phyloP scores from a whole-genome alignment of 2,797 vertebrate species.

The Gila robusta region DNA sequence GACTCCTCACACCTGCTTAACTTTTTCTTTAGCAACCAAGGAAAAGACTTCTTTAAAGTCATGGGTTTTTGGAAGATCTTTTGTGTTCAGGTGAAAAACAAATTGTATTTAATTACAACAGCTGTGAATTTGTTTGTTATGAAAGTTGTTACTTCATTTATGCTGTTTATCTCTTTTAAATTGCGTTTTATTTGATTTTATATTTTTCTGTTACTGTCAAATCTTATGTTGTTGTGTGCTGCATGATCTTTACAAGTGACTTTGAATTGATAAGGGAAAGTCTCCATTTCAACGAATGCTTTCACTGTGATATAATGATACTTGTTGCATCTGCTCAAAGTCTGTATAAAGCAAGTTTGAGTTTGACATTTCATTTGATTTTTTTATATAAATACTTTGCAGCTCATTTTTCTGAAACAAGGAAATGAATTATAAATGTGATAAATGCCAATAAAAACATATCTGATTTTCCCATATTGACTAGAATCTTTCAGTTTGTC shows the following conservation, averaged over 20 bases:
- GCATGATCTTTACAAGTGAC: background rate
- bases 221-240: background rate
- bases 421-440: too few species aligned
- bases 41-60: background rate
- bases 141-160: background rate
- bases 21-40: background rate
- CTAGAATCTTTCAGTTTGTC: too few species aligned
- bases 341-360: background rate
- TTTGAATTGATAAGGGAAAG: background rate
- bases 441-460: too few species aligned
- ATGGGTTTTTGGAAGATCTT: background rate
- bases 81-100: too few species aligned
- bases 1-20: too few species aligned
- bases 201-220: background rate
- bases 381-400: too few species aligned
- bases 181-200: background rate
- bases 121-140: too few species aligned
- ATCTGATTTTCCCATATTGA: too few species aligned
- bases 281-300: background rate
- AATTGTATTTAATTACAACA: too few species aligned
- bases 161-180: background rate
- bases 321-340: background rate
- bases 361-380: background rate
- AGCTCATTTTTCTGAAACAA: too few species aligned
- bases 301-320: background rate